These are phyloP conservation scores for Bufotes viridis DNA, from an alignment of 2,797 vertebrate species.

Conservation along the genomic window DNA sequence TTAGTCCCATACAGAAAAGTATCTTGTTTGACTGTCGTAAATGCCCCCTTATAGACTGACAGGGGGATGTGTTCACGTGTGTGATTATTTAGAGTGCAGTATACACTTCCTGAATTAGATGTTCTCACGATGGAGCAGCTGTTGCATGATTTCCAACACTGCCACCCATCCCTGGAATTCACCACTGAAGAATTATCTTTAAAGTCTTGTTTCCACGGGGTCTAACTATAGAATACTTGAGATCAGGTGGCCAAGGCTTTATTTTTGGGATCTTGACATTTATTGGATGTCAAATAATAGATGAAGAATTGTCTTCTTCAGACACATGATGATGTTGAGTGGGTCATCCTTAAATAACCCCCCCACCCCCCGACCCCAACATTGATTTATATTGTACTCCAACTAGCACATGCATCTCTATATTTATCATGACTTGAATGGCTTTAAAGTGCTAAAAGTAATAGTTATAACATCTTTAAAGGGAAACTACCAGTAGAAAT, in stretches of 20 bases:
- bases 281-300: constrained; percentile 55
- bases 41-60: neutral
- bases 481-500: neutral
- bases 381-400: neutral
- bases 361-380: neutral
- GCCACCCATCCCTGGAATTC: constrained; percentile 64
- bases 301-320: constrained; percentile 50
- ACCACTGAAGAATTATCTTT: neutral
- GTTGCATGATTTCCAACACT: constrained; percentile 16
- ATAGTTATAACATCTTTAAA: neutral
- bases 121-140: constrained; percentile 8
- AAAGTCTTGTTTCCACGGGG: constrained; percentile 30
- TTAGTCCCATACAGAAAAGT: neutral
- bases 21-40: neutral
- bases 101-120: constrained; percentile 24
- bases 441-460: neutral
- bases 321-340: neutral
- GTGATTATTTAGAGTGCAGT: constrained; percentile 8
- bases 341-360: constrained; percentile 17
- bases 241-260: constrained; percentile 45
- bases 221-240: constrained; percentile 37
- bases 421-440: neutral
- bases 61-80: constrained; percentile 6
- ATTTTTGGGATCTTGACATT: constrained; percentile 52
- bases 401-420: neutral